Percentiles rank a stretch among this genome's conserved stretches.
These are phyloP conservation scores for Dicranocentrus wangi DNA, from an alignment of 2,888 invertebrate species.

Conservation along the genomic window DNA sequence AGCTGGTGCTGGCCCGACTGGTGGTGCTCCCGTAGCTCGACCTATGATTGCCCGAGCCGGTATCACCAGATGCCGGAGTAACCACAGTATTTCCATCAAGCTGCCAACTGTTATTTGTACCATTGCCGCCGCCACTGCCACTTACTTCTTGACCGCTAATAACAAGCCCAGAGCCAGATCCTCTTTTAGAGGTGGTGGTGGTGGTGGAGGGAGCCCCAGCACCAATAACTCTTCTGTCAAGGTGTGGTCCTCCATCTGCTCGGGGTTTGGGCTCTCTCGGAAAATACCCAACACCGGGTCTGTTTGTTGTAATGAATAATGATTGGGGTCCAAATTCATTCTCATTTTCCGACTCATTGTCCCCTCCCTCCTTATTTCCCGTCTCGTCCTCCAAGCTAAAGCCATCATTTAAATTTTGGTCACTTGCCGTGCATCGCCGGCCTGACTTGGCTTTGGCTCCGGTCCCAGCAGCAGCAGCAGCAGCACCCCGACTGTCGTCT, in stretches of 20 bases:
- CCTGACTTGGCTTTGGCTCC: slow-evolving; percentile 55
- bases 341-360: slow-evolving; percentile 63
- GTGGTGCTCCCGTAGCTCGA: slow-evolving; percentile 43
- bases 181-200: slow-evolving; percentile 31
- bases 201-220: slow-evolving; percentile 32
- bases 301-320: slow-evolving; percentile 53
- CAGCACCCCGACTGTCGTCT: slow-evolving; percentile 8
- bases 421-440: slow-evolving; percentile 46
- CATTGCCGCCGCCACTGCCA: slow-evolving; percentile 33
- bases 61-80: slow-evolving; percentile 30
- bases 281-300: slow-evolving; percentile 18
- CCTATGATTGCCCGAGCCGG: background rate
- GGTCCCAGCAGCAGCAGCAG: slow-evolving; percentile 34
- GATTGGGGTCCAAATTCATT: slow-evolving; percentile 62
- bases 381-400: slow-evolving; percentile 33
- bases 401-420: slow-evolving; percentile 63
- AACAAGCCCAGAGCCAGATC: background rate
- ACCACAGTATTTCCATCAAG: slow-evolving; percentile 61
- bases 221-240: slow-evolving; percentile 57
- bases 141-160: slow-evolving; percentile 64
- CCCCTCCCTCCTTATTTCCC: slow-evolving; percentile 15
- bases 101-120: slow-evolving; percentile 54
- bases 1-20: slow-evolving; percentile 51
- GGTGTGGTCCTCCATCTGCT: slow-evolving; percentile 36
- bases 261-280: background rate